Conservation (phyloP, 1,140 invertebrate species). For the Diorhabda sublineata region DNA sequence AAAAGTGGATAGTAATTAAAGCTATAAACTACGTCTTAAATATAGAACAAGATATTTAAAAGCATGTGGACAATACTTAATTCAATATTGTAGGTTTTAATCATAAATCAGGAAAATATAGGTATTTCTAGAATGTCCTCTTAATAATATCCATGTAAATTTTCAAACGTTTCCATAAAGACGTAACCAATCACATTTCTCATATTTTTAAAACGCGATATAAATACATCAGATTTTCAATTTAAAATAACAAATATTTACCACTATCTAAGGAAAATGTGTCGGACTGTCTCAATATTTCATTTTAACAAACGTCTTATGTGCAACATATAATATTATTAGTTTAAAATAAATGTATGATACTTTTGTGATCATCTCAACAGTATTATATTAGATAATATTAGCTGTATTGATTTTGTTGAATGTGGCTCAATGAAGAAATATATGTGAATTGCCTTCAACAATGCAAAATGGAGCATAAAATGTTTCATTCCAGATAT, state of each 20-base stretch:
- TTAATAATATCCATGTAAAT: slow-evolving; percentile 9
- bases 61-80: too few relatives aligned
- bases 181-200: slow-evolving; percentile 9
- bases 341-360: not conserved
- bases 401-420: slow-evolving; percentile 22
- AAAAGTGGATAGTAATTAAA: too few relatives aligned
- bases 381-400: slow-evolving; percentile 15
- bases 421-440: slow-evolving; percentile 34
- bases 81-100: too few relatives aligned
- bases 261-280: not conserved
- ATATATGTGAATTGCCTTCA: slow-evolving; percentile 36
- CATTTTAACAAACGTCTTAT: not conserved
- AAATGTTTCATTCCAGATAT: not conserved
- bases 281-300: not conserved
- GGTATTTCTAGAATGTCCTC: not conserved
- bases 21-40: too few relatives aligned
- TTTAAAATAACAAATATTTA: not conserved
- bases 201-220: too few relatives aligned
- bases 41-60: too few relatives aligned
- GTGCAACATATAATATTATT: not conserved
- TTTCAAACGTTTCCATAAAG: slow-evolving; percentile 35
- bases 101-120: too few relatives aligned
- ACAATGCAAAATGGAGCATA: slow-evolving; percentile 39
- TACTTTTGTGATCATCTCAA: slow-evolving; percentile 11
- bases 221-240: too few relatives aligned